A percentile compares a stretch with the other conserved stretches of the same genome.
Evolutionary conservation across 2,113 vertebrate genomes (phyloP).

Genomic region (Gulo gulo): DNA sequence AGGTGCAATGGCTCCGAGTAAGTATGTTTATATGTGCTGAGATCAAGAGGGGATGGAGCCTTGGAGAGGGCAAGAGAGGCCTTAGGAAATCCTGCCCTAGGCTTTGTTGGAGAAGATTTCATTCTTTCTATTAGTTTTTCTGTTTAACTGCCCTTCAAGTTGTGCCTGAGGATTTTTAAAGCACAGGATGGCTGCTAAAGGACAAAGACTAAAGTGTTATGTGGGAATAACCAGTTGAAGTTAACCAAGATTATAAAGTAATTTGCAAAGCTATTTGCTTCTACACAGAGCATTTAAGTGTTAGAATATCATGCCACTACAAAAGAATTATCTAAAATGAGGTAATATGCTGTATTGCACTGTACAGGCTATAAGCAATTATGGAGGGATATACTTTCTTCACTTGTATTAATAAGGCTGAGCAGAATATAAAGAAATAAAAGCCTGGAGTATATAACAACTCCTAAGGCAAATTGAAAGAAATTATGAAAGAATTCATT

Average conservation of each 20-base stretch:
- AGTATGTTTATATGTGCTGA: background rate
- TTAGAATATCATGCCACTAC: slow-evolving; percentile 54
- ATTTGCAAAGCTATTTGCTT: slow-evolving; percentile 70
- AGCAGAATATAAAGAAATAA: slow-evolving; percentile 60
- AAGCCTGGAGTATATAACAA: slow-evolving; percentile 57
- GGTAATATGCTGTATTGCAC: slow-evolving; percentile 62
- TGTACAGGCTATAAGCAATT: slow-evolving; percentile 67
- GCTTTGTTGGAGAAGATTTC: slow-evolving; percentile 42
- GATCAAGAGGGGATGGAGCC: background rate
- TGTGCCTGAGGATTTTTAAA: slow-evolving; percentile 60
- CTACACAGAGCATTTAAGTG: slow-evolving; percentile 62
- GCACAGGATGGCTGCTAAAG: slow-evolving; percentile 39
- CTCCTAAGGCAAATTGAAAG: slow-evolving; percentile 44
- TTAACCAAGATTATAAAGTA: slow-evolving; percentile 73
- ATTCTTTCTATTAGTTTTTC: slow-evolving; percentile 52
- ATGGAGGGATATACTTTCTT: slow-evolving; percentile 66
- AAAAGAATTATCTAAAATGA: slow-evolving; percentile 75
- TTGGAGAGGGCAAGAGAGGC: background rate
- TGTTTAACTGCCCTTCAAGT: slow-evolving; percentile 61
- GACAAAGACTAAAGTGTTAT: slow-evolving; percentile 49
- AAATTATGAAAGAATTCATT: slow-evolving; percentile 73
- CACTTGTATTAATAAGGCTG: slow-evolving; percentile 67
- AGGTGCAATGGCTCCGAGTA: background rate
- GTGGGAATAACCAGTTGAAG: slow-evolving; percentile 59
- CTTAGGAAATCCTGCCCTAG: slow-evolving; percentile 35